Percentiles rank a stretch among this genome's conserved stretches.
phyloP scores from a whole-genome alignment of 2,888 invertebrate genomes.

The Andrena haemorrhoa region DNA sequence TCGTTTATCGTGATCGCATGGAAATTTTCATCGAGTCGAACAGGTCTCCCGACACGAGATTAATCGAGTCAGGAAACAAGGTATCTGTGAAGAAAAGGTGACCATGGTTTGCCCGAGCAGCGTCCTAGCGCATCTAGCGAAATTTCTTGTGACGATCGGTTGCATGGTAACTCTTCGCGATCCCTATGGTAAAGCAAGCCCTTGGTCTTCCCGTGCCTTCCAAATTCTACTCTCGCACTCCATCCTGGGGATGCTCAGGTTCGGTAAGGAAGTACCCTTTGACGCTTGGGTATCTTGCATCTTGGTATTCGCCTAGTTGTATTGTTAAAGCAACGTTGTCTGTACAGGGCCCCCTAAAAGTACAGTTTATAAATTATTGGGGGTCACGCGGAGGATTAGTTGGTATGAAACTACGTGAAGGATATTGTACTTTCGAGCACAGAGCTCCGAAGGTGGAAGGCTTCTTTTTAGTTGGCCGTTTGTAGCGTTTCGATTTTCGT shows the following conservation, averaged over 20 bases:
- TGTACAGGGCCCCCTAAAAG: conserved; percentile 61
- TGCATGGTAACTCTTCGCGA: conserved; percentile 78
- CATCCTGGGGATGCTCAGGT: conserved; percentile 80
- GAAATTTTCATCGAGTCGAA: conserved; percentile 22
- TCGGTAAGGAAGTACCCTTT: conserved; percentile 75
- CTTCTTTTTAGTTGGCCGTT: conserved; percentile 37
- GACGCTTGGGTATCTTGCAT: conserved; percentile 32
- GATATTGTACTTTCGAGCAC: conserved; percentile 54
- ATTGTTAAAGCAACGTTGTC: conserved; percentile 52
- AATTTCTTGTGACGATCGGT: conserved; percentile 76
- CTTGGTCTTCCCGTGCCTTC: conserved; percentile 80
- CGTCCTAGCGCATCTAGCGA: conserved; percentile 79
- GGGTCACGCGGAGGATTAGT: conserved; percentile 54
- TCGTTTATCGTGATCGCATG: conserved; percentile 40
- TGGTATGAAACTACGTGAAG: conserved; percentile 54
- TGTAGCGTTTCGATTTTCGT: conserved; percentile 40
- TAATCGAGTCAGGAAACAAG: background rate
- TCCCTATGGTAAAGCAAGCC: conserved; percentile 64
- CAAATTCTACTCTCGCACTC: conserved; percentile 81
- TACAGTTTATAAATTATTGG: conserved; percentile 53
- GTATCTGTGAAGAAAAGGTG: conserved; percentile 40
- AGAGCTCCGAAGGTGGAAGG: conserved; percentile 32
- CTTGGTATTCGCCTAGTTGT: conserved; percentile 36
- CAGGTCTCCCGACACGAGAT: conserved; percentile 9
- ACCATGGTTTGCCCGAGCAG: conserved; percentile 80